Conservation (phyloP, 30 jellyfish, hydroid and myxozoan species). For the Morbakka virulenta region DNA sequence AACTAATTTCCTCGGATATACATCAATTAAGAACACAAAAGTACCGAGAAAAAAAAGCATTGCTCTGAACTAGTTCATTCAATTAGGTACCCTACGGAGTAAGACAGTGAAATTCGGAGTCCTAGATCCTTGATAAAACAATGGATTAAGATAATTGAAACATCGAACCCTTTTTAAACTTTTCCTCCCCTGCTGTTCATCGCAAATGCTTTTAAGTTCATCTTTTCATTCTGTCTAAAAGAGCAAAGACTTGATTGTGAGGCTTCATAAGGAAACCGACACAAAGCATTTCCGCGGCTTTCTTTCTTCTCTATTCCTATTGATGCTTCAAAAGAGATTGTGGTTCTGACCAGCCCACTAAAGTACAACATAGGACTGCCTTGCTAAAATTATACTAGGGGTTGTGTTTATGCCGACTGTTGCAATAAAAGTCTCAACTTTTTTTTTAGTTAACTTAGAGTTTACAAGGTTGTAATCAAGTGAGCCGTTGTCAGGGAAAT, state of each 20-base stretch:
- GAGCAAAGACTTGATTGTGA: neutral
- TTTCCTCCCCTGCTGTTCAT: neutral
- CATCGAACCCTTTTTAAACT: neutral
- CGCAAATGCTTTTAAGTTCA: neutral
- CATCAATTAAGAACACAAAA: constrained; percentile 78
- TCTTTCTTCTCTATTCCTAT: neutral
- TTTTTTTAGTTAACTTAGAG: no score
- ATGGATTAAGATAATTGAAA: neutral
- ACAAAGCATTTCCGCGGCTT: neutral
- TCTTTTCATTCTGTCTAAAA: neutral
- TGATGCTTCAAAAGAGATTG: neutral
- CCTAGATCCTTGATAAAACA: neutral
- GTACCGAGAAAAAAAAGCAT: constrained; percentile 75
- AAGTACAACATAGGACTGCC: neutral
- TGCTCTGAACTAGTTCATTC: constrained; percentile 65
- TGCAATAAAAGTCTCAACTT: no score
- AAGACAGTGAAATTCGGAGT: constrained; percentile 54
- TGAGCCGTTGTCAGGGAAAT: neutral
- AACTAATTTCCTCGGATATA: constrained; percentile 67
- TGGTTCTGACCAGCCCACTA: neutral
- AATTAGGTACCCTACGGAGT: constrained; percentile 75
- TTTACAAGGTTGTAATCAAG: neutral
- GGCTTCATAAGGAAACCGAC: neutral
- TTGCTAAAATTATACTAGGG: no score
- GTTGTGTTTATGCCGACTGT: no score